Base-by-base conservation (phyloP, 2,888 invertebrate species). In the Agrypnus murinus region DNA sequence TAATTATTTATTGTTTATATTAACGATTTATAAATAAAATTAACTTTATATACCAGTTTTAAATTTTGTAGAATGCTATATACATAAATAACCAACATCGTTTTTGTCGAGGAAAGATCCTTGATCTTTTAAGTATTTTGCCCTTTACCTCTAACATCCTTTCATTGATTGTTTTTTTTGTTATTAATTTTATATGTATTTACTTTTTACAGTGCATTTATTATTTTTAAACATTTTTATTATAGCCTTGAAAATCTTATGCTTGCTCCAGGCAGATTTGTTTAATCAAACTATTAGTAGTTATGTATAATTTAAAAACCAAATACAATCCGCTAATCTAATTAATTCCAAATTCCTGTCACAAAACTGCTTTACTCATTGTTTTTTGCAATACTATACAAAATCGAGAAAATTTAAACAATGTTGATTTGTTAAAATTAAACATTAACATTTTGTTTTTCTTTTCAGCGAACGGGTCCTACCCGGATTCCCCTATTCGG, bases 401-500 rank as follows among this genome's bases (percentile, higher is more conserved):
- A n/a, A n/a, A n/a, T n/a, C n/a, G n/a, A n/a, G n/a, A n/a, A n/a
- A n/a, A n/a, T n/a, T n/a, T n/a, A n/a, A n/a, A n/a, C n/a, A n/a
- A n/a, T n/a, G n/a, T n/a, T n/a, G n/a, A n/a, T n/a, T n/a, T n/a
- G n/a, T n/a, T n/a, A n/a, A n/a, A n/a, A n/a, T n/a, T n/a, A n/a
- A n/a, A n/a, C 5, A 25, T 25, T 25, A 25, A 38, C 10, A 38
- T 38, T n/a, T 38, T n/a, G 2, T 14, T 31, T 67, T 60, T 45
- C 63, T 36, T 71, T 71, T 69, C 81, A 82, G 83, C 67, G 76
- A 65, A 76, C 78, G 67, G 80, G 80, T 73, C 77, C 81, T 46
- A 81, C 81, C 73, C 81, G 84, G 71, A 85, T 84, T 74, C 84
- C 84, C 48, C 81, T 81, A 59, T 83, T 84, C 75, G 81, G 81